Conservation (phyloP, 1,140 invertebrate species). For the Melanaphis sacchari region DNA sequence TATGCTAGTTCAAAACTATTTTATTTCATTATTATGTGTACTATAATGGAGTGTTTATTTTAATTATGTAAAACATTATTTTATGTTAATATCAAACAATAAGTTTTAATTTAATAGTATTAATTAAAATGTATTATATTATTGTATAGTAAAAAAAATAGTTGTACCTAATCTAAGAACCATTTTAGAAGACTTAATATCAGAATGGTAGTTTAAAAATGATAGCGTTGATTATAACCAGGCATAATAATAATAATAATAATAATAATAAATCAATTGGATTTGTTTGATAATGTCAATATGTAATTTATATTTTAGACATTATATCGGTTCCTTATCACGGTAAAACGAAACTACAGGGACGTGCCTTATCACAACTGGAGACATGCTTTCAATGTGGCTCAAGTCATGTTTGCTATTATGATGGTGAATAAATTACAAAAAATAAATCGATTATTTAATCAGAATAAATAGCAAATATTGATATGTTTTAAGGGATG, state of each 20-base stretch:
- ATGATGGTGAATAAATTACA: conserved; percentile 64
- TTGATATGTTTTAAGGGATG: conserved; percentile 63
- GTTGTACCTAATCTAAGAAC: no score
- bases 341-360: conserved; percentile 75
- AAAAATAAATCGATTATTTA: background rate
- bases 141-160: background rate
- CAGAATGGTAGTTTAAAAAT: no score
- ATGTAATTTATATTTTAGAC: conserved; percentile 60
- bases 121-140: background rate
- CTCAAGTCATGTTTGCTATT: conserved; percentile 73
- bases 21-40: background rate
- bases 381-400: conserved; percentile 74
- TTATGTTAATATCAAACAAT: background rate
- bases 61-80: background rate
- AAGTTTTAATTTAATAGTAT: background rate
- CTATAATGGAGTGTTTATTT: background rate
- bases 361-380: conserved; percentile 76
- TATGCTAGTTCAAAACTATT: background rate
- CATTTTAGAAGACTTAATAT: no score
- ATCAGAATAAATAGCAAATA: background rate
- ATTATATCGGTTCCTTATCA: conserved; percentile 69
- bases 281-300: background rate
- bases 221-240: background rate
- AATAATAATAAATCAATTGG: background rate
- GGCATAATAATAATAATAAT: background rate